Evolutionary conservation across 2,888 invertebrate genomes (phyloP), one percentile per base, ranked within the genome.

Genomic region (Metalampra italica): DNA sequence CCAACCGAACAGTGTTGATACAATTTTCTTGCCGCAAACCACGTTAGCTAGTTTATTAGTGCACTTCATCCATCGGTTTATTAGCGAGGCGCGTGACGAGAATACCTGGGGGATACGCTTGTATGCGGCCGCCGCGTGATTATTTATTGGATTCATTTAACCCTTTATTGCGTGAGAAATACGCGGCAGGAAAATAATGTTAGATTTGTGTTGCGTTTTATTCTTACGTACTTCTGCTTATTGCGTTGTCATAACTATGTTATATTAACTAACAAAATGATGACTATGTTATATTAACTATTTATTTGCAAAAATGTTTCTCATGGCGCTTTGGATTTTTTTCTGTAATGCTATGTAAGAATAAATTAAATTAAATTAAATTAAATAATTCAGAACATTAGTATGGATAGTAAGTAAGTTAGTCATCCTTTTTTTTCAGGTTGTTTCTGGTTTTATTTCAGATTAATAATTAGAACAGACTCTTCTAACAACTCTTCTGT

Each of bases 21-120:
- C 14, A 14, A 32, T 15, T 32, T 43, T 12, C 30, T 34, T 29
- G 5, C 14, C 11, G 15, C 43, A 11, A 34, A 39, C 39, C n/a
- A 39, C 14, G 43, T 29, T 36, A 12, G 38, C 14, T 39, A 46
- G 38, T 51, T 48, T 48, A 48, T 51, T 48, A 46, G 43, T 67
- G 66, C 77, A 76, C 77, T 81, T 75, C 78, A 79, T 84, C 76
- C 71, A 79, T 80, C 71, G 77, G 68, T 80, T 84, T 84, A 86
- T 87, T 86, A 86, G 81, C 56, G 53, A 59, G 57, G 72, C 62
- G 67, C 86, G 87, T 86, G 87, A 71, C 64, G 59, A 58, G 82
- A 80, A 84, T 86, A 74, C 62, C 66, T 55, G 57, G 58, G 61
- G 62, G 63, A 56, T 51, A 54, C 65, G 56, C 56, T 54, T 53